Percentiles rank a stretch among this genome's conserved stretches.
These are phyloP conservation scores for Harpalus rubripes DNA, from an alignment of 2,888 invertebrate genomes.

Conservation along the genomic window DNA sequence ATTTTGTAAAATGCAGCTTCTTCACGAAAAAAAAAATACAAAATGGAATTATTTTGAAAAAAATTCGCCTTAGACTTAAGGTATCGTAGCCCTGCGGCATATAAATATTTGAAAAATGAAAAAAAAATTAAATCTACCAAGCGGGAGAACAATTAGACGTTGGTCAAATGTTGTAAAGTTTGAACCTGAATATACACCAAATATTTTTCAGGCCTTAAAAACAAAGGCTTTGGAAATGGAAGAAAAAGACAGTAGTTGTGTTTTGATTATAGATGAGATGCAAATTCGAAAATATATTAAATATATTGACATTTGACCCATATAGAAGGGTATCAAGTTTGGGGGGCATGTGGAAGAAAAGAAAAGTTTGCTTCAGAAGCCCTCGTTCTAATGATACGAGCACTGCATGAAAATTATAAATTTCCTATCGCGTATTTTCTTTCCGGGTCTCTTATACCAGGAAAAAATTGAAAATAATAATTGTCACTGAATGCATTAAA, in stretches of 20 bases:
- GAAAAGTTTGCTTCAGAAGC: neutral
- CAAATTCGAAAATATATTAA: neutral
- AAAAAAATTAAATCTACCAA: neutral
- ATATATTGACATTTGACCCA: neutral
- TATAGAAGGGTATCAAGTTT: neutral
- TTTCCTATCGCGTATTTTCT: neutral
- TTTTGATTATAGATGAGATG: neutral
- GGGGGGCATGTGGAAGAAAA: neutral
- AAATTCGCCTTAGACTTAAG: neutral
- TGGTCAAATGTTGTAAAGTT: neutral
- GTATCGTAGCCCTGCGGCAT: no score
- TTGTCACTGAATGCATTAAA: neutral
- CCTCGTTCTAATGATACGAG: neutral
- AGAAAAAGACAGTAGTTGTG: neutral
- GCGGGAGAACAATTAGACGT: neutral
- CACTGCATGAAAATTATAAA: neutral
- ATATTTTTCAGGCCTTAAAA: no score
- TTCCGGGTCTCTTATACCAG: neutral
- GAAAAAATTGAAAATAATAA: no score
- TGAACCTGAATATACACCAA: neutral
- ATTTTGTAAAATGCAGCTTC: no score
- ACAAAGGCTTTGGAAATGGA: neutral
- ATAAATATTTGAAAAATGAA: neutral
- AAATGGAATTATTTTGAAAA: no score
- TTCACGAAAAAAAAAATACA: no score